These are phyloP conservation scores for Rapana venosa DNA, from an alignment of 2,888 invertebrate species.

Conservation along the genomic window DNA sequence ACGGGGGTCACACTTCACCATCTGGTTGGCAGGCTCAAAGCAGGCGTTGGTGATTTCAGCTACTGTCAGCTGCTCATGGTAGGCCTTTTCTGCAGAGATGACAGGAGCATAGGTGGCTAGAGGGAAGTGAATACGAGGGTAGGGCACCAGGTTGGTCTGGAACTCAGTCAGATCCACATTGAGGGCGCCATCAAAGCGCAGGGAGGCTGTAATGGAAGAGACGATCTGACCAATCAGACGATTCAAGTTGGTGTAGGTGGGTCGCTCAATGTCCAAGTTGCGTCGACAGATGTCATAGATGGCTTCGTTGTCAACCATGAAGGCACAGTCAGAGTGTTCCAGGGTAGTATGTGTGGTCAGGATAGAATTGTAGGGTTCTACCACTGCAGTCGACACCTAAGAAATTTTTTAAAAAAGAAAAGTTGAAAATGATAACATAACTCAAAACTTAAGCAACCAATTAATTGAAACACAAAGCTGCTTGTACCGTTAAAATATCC, in stretches of 20 bases:
- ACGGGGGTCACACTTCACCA: constrained; percentile 75
- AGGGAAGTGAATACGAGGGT: constrained; percentile 88
- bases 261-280: constrained; percentile 89
- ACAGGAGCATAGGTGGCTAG: constrained; percentile 92
- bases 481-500: no score
- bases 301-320: constrained; percentile 96
- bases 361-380: constrained; percentile 42
- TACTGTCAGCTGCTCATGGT: constrained; percentile 86
- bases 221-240: constrained; percentile 93
- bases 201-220: constrained; percentile 77
- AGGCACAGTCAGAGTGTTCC: constrained; percentile 95
- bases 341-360: constrained; percentile 42
- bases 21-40: constrained; percentile 70
- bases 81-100: constrained; percentile 94
- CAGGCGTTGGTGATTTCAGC: constrained; percentile 68
- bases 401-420: neutral
- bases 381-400: constrained; percentile 37
- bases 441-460: no score
- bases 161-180: constrained; percentile 81
- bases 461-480: no score
- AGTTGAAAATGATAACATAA: no score
- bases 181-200: constrained; percentile 80
- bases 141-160: constrained; percentile 78
- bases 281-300: constrained; percentile 90
- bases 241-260: constrained; percentile 93